Conservation (phyloP, 2,888 invertebrate genomes). For the Meandrusa payeni region DNA sequence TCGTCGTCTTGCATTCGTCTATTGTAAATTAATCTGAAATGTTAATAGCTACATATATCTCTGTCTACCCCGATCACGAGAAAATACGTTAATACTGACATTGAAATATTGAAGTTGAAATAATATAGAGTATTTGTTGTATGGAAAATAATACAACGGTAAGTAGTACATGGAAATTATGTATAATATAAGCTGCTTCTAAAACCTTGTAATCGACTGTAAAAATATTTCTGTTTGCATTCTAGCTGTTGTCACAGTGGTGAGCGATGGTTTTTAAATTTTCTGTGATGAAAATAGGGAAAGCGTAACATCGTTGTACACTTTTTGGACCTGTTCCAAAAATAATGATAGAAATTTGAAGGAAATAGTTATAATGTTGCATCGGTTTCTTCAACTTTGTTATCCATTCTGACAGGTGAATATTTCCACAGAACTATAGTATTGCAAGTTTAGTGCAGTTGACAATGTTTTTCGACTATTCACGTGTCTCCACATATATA, state of each 20-base stretch:
- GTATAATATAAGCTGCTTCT: slow-evolving; percentile 18
- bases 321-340: slow-evolving; percentile 68
- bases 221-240: slow-evolving; percentile 74
- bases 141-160: too few relatives aligned
- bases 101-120: too few relatives aligned
- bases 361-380: slow-evolving; percentile 52
- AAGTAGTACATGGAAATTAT: slow-evolving; percentile 25
- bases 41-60: too few relatives aligned
- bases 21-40: too few relatives aligned
- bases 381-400: slow-evolving; percentile 3
- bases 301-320: slow-evolving; percentile 74
- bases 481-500: too few relatives aligned
- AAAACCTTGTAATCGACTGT: slow-evolving; percentile 72
- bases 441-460: too few relatives aligned
- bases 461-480: too few relatives aligned
- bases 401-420: slow-evolving; percentile 6
- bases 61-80: too few relatives aligned
- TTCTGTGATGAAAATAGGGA: slow-evolving; percentile 78
- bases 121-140: too few relatives aligned
- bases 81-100: too few relatives aligned
- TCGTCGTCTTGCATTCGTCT: too few relatives aligned
- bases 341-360: slow-evolving; percentile 69
- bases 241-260: slow-evolving; percentile 75
- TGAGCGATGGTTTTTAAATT: slow-evolving; percentile 80
- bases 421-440: too few relatives aligned